Evolutionary conservation across 2,113 vertebrate genomes (phyloP).

Genomic region (Isurus oxyrinchus): DNA sequence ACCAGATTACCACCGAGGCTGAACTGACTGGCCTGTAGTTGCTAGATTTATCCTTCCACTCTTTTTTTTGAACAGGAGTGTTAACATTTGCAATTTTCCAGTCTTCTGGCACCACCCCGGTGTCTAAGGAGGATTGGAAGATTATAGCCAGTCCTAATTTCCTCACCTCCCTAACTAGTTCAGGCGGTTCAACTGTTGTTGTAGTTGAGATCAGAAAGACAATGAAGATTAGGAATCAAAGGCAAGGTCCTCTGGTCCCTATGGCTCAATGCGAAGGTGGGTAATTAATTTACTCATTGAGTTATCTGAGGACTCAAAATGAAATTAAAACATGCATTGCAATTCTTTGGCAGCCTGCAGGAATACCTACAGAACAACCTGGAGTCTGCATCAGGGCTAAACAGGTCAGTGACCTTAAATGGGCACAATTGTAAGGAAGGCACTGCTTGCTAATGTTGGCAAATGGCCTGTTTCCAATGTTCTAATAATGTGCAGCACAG

Average conservation of each 20-base stretch:
- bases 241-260: neutral
- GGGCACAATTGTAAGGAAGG: neutral
- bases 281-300: neutral
- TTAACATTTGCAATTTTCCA: no score
- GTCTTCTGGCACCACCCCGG: no score
- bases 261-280: neutral
- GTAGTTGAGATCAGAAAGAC: neutral
- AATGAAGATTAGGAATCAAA: neutral
- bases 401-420: neutral
- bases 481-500: no score
- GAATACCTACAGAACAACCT: neutral
- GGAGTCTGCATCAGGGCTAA: neutral
- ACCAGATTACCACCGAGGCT: neutral
- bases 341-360: neutral
- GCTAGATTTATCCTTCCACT: neutral
- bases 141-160: neutral
- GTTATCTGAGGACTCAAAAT: no score
- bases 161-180: neutral
- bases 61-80: no score
- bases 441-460: no score
- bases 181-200: neutral
- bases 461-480: no score
- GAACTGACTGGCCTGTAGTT: neutral
- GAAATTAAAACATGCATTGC: neutral
- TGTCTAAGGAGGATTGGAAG: no score